Percentiles rank a stretch among this genome's conserved stretches.
These are phyloP conservation scores for Hydrolagus colliei DNA, from an alignment of 2,797 vertebrate genomes.

Conservation along the genomic window DNA sequence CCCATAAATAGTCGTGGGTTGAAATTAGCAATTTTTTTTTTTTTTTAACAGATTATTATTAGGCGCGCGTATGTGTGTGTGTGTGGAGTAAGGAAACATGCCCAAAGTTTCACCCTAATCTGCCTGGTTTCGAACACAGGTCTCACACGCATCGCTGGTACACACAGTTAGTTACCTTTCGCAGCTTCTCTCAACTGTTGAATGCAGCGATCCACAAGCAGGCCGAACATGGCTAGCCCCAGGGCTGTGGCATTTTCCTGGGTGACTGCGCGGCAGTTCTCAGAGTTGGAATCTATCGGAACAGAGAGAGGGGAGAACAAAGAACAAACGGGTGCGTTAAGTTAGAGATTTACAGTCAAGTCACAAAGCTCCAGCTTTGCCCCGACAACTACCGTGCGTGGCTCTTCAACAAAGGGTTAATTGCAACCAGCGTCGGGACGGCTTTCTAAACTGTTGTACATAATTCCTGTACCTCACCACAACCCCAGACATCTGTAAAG, in stretches of 20 bases:
- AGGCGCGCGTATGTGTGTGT: too few species aligned
- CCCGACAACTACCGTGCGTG: not conserved
- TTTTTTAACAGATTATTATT: too few species aligned
- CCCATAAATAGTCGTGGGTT: too few species aligned
- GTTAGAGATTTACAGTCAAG: not conserved
- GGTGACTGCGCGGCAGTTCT: constrained; percentile 73
- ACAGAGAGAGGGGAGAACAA: not conserved
- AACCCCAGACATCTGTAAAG: not conserved
- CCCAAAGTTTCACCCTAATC: too few species aligned
- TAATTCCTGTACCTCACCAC: constrained; percentile 2
- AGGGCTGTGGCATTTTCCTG: constrained; percentile 84
- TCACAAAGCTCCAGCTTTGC: too few species aligned
- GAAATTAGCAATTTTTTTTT: too few species aligned
- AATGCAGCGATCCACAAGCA: constrained; percentile 82
- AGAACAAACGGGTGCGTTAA: not conserved
- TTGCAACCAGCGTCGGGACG: not conserved
- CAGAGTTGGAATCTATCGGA: constrained; percentile 55
- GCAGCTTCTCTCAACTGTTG: constrained; percentile 67
- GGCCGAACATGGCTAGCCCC: constrained; percentile 85
- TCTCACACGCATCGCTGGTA: too few species aligned
- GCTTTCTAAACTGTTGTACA: not conserved
- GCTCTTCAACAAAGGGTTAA: not conserved
- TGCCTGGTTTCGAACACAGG: too few species aligned
- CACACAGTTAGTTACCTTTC: constrained; percentile 47
- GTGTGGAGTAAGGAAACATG: too few species aligned